Evolutionary conservation across 2,113 vertebrate genomes (phyloP).

Genomic region (Ammodytes dubius): DNA sequence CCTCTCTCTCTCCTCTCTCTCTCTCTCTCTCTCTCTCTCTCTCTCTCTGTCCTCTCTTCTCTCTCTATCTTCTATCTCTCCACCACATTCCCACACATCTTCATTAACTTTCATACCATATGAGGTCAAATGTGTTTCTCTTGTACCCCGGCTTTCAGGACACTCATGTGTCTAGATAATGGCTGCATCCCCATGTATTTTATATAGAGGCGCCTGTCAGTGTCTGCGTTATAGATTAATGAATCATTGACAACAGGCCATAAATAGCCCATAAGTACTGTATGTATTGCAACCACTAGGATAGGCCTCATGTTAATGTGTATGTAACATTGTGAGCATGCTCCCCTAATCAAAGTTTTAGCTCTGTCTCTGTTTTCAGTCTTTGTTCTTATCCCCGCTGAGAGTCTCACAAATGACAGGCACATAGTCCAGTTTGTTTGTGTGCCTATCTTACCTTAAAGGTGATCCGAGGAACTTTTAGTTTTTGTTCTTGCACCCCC

Average conservation of each 20-base stretch:
- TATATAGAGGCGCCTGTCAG: conserved; percentile 14
- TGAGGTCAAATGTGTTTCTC: conserved; percentile 57
- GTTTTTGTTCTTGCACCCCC: too few species aligned
- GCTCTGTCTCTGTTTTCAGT: background rate
- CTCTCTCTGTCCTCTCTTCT: background rate
- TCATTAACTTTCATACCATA: conserved; percentile 29
- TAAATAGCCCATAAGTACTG: background rate
- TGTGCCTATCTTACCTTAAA: conserved; percentile 19
- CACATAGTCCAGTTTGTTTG: conserved; percentile 4
- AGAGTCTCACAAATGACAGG: conserved; percentile 34
- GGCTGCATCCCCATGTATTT: conserved; percentile 33
- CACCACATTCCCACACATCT: background rate
- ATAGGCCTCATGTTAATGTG: conserved; percentile 2
- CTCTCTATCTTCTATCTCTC: background rate
- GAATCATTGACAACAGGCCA: conserved; percentile 30
- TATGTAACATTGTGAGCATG: background rate
- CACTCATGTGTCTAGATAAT: conserved; percentile 23
- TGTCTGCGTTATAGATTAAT: conserved; percentile 12
- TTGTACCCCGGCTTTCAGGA: conserved; percentile 38
- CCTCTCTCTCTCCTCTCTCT: background rate
- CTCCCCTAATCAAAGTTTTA: conserved; percentile 32
- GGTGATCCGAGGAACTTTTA: too few species aligned
- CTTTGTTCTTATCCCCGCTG: conserved; percentile 27
- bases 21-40: conserved; percentile 3
- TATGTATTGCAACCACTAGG: background rate